These are phyloP conservation scores for Margaritifera margaritifera DNA, from an alignment of 2,888 invertebrate genomes.

Conservation along the genomic window DNA sequence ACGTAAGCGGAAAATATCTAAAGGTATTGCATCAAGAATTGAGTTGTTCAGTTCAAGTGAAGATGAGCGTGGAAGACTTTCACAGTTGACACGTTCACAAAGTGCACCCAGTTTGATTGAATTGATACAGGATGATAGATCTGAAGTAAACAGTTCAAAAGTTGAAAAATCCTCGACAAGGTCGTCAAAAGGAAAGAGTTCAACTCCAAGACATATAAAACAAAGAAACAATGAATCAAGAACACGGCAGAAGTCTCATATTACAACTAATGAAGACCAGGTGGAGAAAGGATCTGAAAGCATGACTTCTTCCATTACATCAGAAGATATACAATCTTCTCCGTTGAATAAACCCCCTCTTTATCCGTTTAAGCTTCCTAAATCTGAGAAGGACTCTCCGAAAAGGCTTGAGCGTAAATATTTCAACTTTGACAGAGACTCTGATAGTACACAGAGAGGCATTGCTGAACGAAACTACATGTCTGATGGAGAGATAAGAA, in stretches of 20 bases:
- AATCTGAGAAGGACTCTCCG: slow-evolving; percentile 17
- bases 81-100: slow-evolving; percentile 51
- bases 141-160: slow-evolving; percentile 16
- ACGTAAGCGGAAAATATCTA: slow-evolving; percentile 39
- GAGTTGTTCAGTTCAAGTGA: slow-evolving; percentile 62
- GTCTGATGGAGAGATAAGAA: no score
- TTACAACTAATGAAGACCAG: no score
- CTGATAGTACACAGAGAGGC: no score
- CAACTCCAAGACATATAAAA: slow-evolving; percentile 51
- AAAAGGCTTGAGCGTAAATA: not conserved
- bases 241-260: no score
- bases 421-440: no score
- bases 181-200: slow-evolving; percentile 17
- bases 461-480: no score
- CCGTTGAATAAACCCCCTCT: slow-evolving; percentile 49
- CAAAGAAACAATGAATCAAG: slow-evolving; percentile 39
- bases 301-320: slow-evolving; percentile 12
- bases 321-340: slow-evolving; percentile 26
- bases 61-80: slow-evolving; percentile 43
- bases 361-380: slow-evolving; percentile 35
- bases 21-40: slow-evolving; percentile 59
- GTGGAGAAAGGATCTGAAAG: no score
- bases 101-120: slow-evolving; percentile 64
- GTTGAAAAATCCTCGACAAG: slow-evolving; percentile 16
- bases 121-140: slow-evolving; percentile 21